Base-by-base conservation (phyloP, 2,113 vertebrate species). In the Misgurnus anguillicaudatus region DNA sequence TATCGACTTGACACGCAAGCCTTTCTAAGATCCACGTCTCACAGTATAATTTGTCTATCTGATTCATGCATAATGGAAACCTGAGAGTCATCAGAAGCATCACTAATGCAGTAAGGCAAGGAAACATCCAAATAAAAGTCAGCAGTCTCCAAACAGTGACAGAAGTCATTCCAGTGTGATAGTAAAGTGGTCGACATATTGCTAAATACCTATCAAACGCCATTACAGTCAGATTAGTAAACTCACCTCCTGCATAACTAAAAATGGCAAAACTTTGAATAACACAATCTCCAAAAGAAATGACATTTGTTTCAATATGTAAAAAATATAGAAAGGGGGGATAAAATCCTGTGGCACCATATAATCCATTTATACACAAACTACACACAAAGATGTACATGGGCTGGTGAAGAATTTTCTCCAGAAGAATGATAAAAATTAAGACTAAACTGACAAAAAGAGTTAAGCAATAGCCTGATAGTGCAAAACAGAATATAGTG, bases 151-250 rank as follows among this genome's bases (percentile, higher is more conserved):
- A 21, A 24, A 77, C 51, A 6, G 53, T 67, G 9, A 57, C 2
- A 9, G 24, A 45, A 5, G 38, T 42, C 51, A 77, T 76, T 10
- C 68, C n/a, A 31, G 0, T 67, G 10, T 77, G 75, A 14, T 77
- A 77, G n/a, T 62, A 75, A 68, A n/a, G 42, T 0, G 79, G 79
- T 21, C 39, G 66, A 5, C 79, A 80, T 17, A 75, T 80, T 6
- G 79, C 79, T 24, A 80, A 31, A 51, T 75, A 80, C 67, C 79
- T 80, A 4, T 80, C 79, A 57, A 75, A 80, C 61, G 79, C 45
- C 79, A 80, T 80, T 51, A 80, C 57, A 48, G 66, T 74, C 48
- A 80, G 47, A 31, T 65, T 80, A 19, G 79, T 68, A 10, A 68
- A 45, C 14, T 80, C 72, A 61, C 36, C 75, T 17, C 75, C 62